Conservation (phyloP, 2,113 vertebrate genomes). For the Acrocephalus kingi region DNA sequence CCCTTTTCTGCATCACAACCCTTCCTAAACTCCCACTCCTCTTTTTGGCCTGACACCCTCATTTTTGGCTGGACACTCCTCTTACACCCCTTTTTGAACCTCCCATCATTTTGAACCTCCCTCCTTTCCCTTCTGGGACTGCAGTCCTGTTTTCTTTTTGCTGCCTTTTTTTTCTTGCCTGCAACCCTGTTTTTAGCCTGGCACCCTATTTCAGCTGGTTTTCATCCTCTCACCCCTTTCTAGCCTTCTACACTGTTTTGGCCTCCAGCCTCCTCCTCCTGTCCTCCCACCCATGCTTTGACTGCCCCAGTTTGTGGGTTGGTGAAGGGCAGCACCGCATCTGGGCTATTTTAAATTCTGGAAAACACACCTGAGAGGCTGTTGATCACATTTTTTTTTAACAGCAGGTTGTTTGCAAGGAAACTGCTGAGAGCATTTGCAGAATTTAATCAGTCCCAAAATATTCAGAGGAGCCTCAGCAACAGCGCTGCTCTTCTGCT, state of each 20-base stretch:
- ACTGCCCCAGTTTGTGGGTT: neutral
- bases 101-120: neutral
- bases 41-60: too few relatives aligned
- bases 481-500: neutral
- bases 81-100: neutral
- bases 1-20: too few relatives aligned
- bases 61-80: neutral
- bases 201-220: neutral
- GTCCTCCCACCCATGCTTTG: neutral
- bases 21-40: too few relatives aligned
- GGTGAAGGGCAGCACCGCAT: neutral
- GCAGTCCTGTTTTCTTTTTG: neutral
- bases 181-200: neutral
- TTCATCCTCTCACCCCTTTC: neutral
- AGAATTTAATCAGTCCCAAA: slow-evolving; percentile 47
- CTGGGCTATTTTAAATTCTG: slow-evolving; percentile 14
- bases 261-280: neutral
- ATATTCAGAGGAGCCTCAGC: slow-evolving; percentile 44
- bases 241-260: neutral
- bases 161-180: neutral
- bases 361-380: slow-evolving; percentile 40
- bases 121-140: neutral
- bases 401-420: slow-evolving; percentile 44
- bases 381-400: slow-evolving; percentile 48
- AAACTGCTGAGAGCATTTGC: slow-evolving; percentile 19